These are phyloP conservation scores for Forficula auricularia DNA, from an alignment of 1,140 invertebrate species.

Conservation along the genomic window DNA sequence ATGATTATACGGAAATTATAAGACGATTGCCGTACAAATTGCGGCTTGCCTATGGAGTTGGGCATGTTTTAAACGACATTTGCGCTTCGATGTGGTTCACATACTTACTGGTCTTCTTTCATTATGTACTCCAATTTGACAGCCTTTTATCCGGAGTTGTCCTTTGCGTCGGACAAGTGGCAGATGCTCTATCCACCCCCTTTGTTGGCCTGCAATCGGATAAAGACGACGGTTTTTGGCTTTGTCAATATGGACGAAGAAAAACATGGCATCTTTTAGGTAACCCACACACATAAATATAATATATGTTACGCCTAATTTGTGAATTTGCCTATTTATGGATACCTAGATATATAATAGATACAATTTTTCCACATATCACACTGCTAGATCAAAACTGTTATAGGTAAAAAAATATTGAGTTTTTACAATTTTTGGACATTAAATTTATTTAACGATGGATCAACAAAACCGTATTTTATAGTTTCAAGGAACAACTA, in stretches of 20 bases:
- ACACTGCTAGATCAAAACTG: too few relatives aligned
- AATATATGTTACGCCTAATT: too few relatives aligned
- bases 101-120: constrained; percentile 83
- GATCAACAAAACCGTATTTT: too few relatives aligned
- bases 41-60: constrained; percentile 38
- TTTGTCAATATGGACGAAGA: constrained; percentile 59
- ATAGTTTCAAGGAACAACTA: too few relatives aligned
- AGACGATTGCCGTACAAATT: constrained; percentile 17
- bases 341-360: too few relatives aligned
- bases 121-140: constrained; percentile 63
- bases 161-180: constrained; percentile 71
- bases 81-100: constrained; percentile 96
- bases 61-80: constrained; percentile 85
- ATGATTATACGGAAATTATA: constrained; percentile 11
- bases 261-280: constrained; percentile 88
- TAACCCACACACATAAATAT: too few relatives aligned
- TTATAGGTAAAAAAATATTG: too few relatives aligned
- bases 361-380: too few relatives aligned
- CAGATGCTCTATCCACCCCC: constrained; percentile 75
- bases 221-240: constrained; percentile 40
- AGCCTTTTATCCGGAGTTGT: constrained; percentile 56
- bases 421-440: too few relatives aligned
- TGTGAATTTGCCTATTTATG: too few relatives aligned
- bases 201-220: constrained; percentile 80
- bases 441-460: too few relatives aligned